These are phyloP conservation scores for Helarctos malayanus DNA, from an alignment of 2,797 vertebrate species.

Conservation along the genomic window DNA sequence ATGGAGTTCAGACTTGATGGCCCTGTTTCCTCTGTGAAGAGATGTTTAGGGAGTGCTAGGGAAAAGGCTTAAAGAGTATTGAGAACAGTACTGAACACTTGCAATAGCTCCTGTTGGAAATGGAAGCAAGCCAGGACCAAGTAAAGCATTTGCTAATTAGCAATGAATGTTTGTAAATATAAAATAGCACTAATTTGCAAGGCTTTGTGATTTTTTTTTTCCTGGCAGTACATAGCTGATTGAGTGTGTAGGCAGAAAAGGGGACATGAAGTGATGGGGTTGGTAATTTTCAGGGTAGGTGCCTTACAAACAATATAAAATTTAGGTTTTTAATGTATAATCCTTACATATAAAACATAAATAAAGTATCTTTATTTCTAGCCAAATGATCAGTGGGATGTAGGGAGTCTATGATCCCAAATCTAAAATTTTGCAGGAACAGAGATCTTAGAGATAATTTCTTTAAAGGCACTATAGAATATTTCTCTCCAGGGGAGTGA, in stretches of 20 bases:
- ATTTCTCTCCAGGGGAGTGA: background rate
- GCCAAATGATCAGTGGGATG: background rate
- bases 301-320: background rate
- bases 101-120: background rate
- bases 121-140: background rate
- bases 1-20: background rate
- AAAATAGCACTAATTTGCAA: background rate
- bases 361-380: background rate
- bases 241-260: background rate
- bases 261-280: background rate
- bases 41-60: background rate
- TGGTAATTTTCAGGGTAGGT: background rate
- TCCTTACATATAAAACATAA: background rate
- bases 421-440: conserved; percentile 11
- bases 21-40: background rate
- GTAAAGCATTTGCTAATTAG: background rate
- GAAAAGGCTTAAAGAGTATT: background rate
- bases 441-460: background rate
- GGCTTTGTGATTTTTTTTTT: background rate
- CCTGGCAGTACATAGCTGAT: background rate
- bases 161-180: background rate
- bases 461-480: background rate
- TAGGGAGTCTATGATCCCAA: background rate
- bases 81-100: background rate
- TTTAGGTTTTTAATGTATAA: background rate